phyloP scores from a whole-genome alignment of 2,888 invertebrate species.

The Caenorhabditis sulstoni region DNA sequence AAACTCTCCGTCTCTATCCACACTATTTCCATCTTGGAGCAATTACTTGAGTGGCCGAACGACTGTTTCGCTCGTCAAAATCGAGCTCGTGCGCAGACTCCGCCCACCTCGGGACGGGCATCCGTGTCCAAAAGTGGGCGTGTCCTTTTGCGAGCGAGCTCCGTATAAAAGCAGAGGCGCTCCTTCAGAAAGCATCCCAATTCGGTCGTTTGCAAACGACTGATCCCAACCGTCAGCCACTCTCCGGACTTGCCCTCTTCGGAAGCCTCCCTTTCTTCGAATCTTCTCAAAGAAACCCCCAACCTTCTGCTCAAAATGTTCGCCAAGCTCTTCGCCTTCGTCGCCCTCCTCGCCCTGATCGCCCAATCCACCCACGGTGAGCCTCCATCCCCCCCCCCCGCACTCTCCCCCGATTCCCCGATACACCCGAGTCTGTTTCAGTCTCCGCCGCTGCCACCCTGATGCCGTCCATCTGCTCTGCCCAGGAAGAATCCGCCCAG shows the following conservation, averaged over 20 bases:
- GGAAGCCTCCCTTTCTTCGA: background rate
- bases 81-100: background rate
- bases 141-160: background rate
- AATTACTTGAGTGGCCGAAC: slow-evolving; percentile 34
- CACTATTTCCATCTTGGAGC: slow-evolving; percentile 7
- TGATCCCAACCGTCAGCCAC: no score
- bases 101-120: background rate
- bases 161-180: background rate
- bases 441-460: slow-evolving; percentile 13
- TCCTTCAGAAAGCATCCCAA: no score
- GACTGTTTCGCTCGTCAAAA: slow-evolving; percentile 28
- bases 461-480: slow-evolving; percentile 45
- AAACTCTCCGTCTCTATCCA: background rate
- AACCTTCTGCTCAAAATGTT: slow-evolving; percentile 4
- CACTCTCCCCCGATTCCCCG: background rate
- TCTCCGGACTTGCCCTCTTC: background rate
- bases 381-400: background rate
- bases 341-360: slow-evolving; percentile 2
- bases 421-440: slow-evolving; percentile 4
- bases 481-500: slow-evolving; percentile 18
- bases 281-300: slow-evolving; percentile 3
- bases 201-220: no score
- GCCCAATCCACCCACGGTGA: slow-evolving; percentile 13
- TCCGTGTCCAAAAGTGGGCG: slow-evolving; percentile 25
- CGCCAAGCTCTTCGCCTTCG: slow-evolving; percentile 6